A percentile compares a stretch with the other conserved stretches of the same genome.
These are phyloP conservation scores for Achlya flavicornis DNA, from an alignment of 2,888 invertebrate genomes.

Conservation along the genomic window DNA sequence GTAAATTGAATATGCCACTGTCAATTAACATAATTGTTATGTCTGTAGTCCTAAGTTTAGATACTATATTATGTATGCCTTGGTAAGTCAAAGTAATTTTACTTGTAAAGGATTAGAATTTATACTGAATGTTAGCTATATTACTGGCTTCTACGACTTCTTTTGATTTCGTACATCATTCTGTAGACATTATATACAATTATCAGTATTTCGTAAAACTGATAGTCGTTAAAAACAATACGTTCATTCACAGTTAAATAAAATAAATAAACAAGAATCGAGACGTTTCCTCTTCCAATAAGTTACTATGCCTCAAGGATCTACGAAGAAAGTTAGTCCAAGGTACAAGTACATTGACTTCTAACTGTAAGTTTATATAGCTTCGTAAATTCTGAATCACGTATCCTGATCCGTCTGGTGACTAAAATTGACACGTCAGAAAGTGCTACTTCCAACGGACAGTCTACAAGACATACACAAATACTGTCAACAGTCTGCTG, in stretches of 20 bases:
- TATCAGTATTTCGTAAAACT: too few species aligned
- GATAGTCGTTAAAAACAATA: too few species aligned
- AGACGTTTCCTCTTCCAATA: too few species aligned
- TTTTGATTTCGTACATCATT: not conserved
- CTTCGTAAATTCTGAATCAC: not conserved
- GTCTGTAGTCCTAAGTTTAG: not conserved
- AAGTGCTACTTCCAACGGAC: constrained; percentile 1
- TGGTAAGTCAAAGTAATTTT: not conserved
- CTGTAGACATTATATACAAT: not conserved
- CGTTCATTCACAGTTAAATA: too few species aligned
- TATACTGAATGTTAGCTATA: too few species aligned
- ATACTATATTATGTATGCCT: not conserved
- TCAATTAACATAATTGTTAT: constrained; percentile 5
- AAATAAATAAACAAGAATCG: too few species aligned
- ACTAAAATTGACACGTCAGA: constrained; percentile 5
- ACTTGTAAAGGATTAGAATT: not conserved
- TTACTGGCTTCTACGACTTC: not conserved
- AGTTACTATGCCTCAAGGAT: too few species aligned
- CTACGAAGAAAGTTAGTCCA: not conserved
- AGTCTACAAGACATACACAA: not conserved
- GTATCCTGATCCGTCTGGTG: not conserved
- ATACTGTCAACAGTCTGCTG: constrained; percentile 1
- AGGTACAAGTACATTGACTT: not conserved
- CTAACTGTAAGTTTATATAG: not conserved
- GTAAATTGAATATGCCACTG: constrained; percentile 4